phyloP scores from a whole-genome alignment of 2,113 vertebrate species.

The Phocoena sinus region DNA sequence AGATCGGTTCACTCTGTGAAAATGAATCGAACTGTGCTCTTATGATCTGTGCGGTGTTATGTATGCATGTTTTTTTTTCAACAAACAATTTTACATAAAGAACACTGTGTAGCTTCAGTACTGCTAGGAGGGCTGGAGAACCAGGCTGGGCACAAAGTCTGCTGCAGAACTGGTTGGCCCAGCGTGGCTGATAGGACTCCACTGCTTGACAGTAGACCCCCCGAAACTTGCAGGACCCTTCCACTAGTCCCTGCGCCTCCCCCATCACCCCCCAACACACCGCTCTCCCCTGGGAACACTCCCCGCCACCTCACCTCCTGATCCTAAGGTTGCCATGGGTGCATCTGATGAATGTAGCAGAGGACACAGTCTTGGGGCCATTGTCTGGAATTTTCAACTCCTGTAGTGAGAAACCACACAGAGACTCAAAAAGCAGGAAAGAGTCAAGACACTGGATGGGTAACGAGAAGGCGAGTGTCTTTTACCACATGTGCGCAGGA shows the following conservation, averaged over 20 bases:
- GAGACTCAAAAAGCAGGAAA: background rate
- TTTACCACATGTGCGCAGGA: rapidly evolving
- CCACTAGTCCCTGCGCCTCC: background rate
- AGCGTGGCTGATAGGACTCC: rapidly evolving
- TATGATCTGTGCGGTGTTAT: background rate
- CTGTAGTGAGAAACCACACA: background rate
- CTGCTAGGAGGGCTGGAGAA: background rate
- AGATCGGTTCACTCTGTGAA: background rate
- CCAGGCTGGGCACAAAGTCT: no score
- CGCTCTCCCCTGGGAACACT: background rate
- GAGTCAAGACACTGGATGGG: background rate
- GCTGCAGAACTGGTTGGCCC: background rate
- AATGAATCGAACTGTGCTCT: background rate
- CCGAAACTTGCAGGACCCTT: no score
- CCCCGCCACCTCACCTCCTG: rapidly evolving
- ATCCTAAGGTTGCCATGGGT: background rate
- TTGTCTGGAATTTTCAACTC: background rate
- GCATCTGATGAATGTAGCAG: rapidly evolving
- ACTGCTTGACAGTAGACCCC: background rate
- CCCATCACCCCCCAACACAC: background rate
- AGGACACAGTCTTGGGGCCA: background rate
- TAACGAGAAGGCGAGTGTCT: background rate
- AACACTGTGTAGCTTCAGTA: background rate
- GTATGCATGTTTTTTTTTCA: background rate
- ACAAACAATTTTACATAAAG: background rate